Evolutionary conservation across 64 coral and sea anemone species (phyloP).

Genomic region (Montipora capricornis): DNA sequence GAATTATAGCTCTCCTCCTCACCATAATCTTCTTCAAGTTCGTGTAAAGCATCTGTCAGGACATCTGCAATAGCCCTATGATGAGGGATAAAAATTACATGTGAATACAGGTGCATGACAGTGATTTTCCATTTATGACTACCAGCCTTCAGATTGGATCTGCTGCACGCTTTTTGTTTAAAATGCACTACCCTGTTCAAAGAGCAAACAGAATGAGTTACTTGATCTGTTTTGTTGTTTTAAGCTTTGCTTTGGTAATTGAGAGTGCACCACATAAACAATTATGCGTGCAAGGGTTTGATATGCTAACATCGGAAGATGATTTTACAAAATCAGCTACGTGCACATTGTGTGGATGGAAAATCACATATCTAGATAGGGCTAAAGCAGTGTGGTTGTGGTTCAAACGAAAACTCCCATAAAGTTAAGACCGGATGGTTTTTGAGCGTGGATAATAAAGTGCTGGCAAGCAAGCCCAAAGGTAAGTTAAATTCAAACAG

Average conservation of each 20-base stretch:
- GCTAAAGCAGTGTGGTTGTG: conserved; percentile 3
- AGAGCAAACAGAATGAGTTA: neutral
- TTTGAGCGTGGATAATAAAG: neutral
- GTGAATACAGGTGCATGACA: too few species aligned
- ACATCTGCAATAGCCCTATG: too few species aligned
- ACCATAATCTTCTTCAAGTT: too few species aligned
- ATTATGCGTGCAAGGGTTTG: neutral
- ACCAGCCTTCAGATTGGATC: too few species aligned
- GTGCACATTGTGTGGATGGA: neutral
- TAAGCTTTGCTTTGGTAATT: neutral
- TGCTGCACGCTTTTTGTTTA: too few species aligned
- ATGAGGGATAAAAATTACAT: too few species aligned
- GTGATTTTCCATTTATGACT: too few species aligned
- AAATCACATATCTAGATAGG: neutral
- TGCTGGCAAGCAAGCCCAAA: conserved; percentile 5
- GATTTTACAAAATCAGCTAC: neutral
- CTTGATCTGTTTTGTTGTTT: conserved; percentile 7
- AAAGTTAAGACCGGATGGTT: conserved; percentile 12
- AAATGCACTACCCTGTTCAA: neutral
- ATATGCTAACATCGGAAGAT: neutral
- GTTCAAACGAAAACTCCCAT: conserved; percentile 5
- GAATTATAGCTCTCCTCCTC: too few species aligned
- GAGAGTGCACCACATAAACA: neutral
- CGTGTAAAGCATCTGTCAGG: too few species aligned
- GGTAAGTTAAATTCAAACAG: neutral